A percentile compares a stretch with the other conserved stretches of the same genome.
Evolutionary conservation across 2,113 vertebrate species (phyloP).

Genomic region (Casuarius casuarius): DNA sequence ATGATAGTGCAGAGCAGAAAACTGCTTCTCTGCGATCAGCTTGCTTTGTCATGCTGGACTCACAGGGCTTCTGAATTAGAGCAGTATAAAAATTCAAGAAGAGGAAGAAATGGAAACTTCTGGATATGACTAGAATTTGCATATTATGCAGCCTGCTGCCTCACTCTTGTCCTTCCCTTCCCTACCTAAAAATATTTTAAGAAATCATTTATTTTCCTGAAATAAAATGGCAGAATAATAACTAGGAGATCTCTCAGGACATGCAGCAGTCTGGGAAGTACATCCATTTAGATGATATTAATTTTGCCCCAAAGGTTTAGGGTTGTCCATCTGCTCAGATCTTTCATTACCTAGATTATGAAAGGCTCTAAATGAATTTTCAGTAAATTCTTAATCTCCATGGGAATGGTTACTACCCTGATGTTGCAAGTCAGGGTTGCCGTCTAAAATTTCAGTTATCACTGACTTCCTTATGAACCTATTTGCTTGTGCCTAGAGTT

Average conservation of each 20-base stretch:
- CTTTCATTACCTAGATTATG: not conserved
- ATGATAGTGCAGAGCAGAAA: not conserved
- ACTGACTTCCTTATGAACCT: not conserved
- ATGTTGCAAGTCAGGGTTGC: not conserved
- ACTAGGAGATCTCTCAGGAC: not conserved
- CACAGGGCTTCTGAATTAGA: not conserved
- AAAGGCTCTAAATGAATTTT: not conserved
- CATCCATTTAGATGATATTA: slow-evolving; percentile 21
- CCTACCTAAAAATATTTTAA: not conserved
- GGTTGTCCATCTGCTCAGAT: slow-evolving; percentile 4
- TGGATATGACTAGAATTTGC: not conserved
- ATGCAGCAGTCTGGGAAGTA: not conserved
- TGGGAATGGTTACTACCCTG: not conserved
- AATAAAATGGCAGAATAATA: not conserved
- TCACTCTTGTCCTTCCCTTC: not conserved
- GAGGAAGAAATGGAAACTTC: not conserved
- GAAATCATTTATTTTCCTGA: not conserved
- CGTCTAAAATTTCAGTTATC: slow-evolving; percentile 19
- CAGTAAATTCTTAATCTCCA: slow-evolving; percentile 1
- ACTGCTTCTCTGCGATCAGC: not conserved
- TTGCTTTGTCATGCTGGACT: not conserved
- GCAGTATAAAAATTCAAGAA: not conserved
- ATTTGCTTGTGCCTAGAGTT: not conserved
- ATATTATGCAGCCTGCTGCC: not conserved
- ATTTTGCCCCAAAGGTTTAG: not conserved